Base-by-base conservation (phyloP, 2,888 invertebrate genomes). In the Melipona beecheii region DNA sequence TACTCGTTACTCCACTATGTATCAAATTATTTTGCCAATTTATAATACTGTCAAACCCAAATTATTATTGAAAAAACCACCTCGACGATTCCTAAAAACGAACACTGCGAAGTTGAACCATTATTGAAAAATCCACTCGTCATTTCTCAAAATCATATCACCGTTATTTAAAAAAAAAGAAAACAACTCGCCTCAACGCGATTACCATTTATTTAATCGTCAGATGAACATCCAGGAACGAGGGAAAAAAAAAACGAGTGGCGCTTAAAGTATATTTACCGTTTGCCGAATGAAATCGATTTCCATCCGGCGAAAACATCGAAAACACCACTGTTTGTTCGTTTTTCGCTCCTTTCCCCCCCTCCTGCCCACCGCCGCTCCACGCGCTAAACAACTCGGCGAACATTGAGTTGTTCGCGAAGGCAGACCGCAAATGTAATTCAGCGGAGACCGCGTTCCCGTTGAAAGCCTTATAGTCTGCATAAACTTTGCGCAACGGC, bases 401-500 rank as follows among this genome's bases (percentile, higher is more conserved):
- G n/a, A 27, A 43, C 27, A 50, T 60, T 21, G 65, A 65, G 54
- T 74, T 65, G 65, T 24, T 74, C 65, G 49, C 54, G 13, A 19
- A 54, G 36, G 54, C 52, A 78, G 54, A 65, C 69, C 69, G 58
- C 31, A 70, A 84, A 86, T 81, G 77, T 78, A 83, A 73, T 81
- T 75, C 80, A 68, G 31, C 69, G 64, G 60, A 72, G 72, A 74
- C 83, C 70, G 83, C 62, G 81, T 84, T 72, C 64, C 79, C 69
- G 73, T 65, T 78, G 77, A 72, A 83, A 85, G 75, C 84, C 80
- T 89, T 81, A 78, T 84, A 89, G 85, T 84, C 86, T 75, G 82
- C 64, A 87, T 89, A 92, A 92, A 92, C 87, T 92, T 90, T 86
- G 85, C 60, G 81, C 84, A 85, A 78, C 81, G 88, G 84, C 86